These are phyloP conservation scores for Phlogophora meticulosa DNA, from an alignment of 2,888 invertebrate genomes.

Conservation along the genomic window DNA sequence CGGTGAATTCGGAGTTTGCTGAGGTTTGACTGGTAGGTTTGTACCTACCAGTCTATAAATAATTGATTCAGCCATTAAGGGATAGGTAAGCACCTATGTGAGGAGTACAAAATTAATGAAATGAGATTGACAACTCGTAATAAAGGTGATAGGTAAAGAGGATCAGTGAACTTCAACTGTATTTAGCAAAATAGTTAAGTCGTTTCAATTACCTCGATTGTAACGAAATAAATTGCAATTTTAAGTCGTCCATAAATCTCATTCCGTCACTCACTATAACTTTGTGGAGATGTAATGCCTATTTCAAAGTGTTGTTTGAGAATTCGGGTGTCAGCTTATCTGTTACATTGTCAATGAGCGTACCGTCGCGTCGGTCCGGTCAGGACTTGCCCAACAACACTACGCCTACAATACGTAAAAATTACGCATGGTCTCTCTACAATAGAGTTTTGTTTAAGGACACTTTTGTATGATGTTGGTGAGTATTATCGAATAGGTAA, in stretches of 20 bases:
- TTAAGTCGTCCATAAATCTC: no score
- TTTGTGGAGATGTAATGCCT: background rate
- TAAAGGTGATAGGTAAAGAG: no score
- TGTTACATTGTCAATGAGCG: background rate
- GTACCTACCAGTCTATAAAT: constrained; percentile 1
- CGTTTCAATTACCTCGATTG: no score
- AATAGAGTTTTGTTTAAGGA: constrained; percentile 8
- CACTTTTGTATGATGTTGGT: background rate
- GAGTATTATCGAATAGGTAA: background rate
- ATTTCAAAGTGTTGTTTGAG: background rate
- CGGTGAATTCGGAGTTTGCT: constrained; percentile 1
- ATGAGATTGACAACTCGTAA: no score
- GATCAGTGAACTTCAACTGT: no score
- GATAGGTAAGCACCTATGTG: no score
- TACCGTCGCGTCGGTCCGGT: background rate
- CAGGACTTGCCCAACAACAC: background rate
- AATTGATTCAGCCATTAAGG: background rate
- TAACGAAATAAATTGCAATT: no score
- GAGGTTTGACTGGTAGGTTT: background rate
- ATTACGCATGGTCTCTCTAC: constrained; percentile 7
- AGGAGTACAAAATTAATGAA: no score
- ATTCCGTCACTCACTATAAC: no score
- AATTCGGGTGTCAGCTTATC: no score
- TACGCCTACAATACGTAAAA: constrained; percentile 1
- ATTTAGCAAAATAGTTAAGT: no score